Conservation (phyloP, 2,888 invertebrate species). For the Acleris sparsana region DNA sequence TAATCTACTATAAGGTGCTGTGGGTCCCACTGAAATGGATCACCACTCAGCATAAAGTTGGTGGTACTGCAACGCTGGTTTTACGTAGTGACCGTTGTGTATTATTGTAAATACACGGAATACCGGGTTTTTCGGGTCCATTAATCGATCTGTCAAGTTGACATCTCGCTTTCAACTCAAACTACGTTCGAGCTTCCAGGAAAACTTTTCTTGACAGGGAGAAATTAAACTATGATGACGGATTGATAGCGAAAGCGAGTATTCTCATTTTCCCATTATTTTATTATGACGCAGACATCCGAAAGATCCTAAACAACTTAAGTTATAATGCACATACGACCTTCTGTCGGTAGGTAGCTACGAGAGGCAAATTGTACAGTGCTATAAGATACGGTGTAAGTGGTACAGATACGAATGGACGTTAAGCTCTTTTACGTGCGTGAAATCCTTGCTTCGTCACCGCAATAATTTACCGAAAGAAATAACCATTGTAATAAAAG, state of each 20-base stretch:
- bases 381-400: not conserved
- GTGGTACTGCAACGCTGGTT: no score
- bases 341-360: not conserved
- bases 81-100: no score
- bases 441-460: not conserved
- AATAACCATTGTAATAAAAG: not conserved
- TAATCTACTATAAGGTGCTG: no score
- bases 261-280: not conserved
- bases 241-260: not conserved
- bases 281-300: not conserved
- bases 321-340: not conserved
- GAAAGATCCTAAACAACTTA: not conserved
- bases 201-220: no score
- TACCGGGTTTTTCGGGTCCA: no score
- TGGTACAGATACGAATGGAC: not conserved
- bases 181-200: no score
- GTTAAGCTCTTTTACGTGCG: not conserved
- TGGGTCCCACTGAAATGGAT: no score
- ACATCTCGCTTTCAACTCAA: no score
- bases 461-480: slow-evolving; percentile 1
- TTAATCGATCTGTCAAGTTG: no score
- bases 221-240: not conserved
- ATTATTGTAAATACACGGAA: no score
- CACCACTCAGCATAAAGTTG: no score
- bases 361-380: not conserved